Conservation (phyloP, 2,888 invertebrate genomes). For the Melanotus villosus region DNA sequence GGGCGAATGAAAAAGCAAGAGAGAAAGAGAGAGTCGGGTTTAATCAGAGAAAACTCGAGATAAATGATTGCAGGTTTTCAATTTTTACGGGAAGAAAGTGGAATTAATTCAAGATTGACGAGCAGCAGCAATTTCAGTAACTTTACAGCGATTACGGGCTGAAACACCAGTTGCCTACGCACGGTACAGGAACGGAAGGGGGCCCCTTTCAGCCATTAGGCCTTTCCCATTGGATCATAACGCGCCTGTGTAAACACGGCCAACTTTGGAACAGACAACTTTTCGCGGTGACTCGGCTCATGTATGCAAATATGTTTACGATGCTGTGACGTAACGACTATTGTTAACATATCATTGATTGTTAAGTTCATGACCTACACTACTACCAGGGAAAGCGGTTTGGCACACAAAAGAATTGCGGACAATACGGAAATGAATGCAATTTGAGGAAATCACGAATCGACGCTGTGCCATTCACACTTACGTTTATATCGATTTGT, state of each 20-base stretch:
- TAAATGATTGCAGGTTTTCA: conserved; percentile 19
- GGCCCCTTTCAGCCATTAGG: conserved; percentile 61
- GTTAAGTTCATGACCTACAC: conserved; percentile 67
- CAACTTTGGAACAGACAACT: conserved; percentile 48
- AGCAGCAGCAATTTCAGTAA: conserved; percentile 14
- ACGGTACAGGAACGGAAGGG: background rate
- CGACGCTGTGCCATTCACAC: conserved; percentile 50
- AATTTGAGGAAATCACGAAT: conserved; percentile 52
- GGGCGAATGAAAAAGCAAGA: background rate
- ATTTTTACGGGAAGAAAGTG: conserved; percentile 38
- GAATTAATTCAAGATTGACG: conserved; percentile 40
- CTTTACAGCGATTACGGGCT: conserved; percentile 22
- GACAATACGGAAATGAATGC: conserved; percentile 56
- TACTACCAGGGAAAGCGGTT: conserved; percentile 69
- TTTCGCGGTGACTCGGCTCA: conserved; percentile 51
- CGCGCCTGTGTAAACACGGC: conserved; percentile 57
- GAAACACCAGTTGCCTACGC: conserved; percentile 13
- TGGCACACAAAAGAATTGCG: conserved; percentile 50
- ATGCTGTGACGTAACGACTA: conserved; percentile 66
- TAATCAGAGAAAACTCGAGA: background rate
- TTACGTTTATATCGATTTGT: conserved; percentile 54
- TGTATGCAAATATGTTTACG: conserved; percentile 67
- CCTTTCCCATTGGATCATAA: conserved; percentile 60
- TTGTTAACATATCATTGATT: conserved; percentile 69
- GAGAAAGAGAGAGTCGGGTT: background rate